Evolutionary conservation across 1,140 invertebrate genomes (phyloP), one percentile per base, ranked within the genome.

Genomic region (Heterodera carotae): DNA sequence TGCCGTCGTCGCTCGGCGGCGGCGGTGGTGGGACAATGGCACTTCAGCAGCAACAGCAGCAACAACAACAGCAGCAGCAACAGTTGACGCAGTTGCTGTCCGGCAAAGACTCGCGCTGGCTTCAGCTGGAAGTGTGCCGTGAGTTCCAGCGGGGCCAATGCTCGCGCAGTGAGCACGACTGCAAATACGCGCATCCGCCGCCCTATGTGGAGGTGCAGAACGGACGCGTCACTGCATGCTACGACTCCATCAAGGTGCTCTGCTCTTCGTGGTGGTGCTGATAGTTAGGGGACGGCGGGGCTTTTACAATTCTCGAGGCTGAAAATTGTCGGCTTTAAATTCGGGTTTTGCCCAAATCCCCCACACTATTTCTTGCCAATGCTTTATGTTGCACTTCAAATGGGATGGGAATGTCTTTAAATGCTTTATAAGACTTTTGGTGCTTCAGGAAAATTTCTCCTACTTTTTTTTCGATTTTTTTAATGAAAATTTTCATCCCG

Each of bases 181-280:
- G 97, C 97, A 80, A 97, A 99, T 92, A 97, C 97, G 67, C 81
- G 22, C 97, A 99, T 92, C 97, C 97, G 64, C 95, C 96, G 73
- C 92, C 95, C 84, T 97, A 98, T 90, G 96, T 99, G 84, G 97
- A 99, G 91, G 95, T 99, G 84, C 96, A 98, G 91, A 99, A 99
- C 90, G 97, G 97, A 89, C 92, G 96, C 87, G 97, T 99, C 85
- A 98, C 96, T 81, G 97, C 97, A 83, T 99, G 97, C 91, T 99
- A 98, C 92, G 97, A 99, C 91, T 97, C 95, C 89, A 99, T 99
- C 90, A 99, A 99, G 95, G 97, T 99, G 91, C 91, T 92, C n/a
- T n/a, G n/a, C n/a, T n/a, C n/a, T n/a, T n/a, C n/a, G n/a, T n/a
- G n/a, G n/a, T n/a, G n/a, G n/a, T n/a, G n/a, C n/a, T n/a, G n/a